Conservation (phyloP, 2,113 vertebrate genomes). For the Baryphthengus martii region DNA sequence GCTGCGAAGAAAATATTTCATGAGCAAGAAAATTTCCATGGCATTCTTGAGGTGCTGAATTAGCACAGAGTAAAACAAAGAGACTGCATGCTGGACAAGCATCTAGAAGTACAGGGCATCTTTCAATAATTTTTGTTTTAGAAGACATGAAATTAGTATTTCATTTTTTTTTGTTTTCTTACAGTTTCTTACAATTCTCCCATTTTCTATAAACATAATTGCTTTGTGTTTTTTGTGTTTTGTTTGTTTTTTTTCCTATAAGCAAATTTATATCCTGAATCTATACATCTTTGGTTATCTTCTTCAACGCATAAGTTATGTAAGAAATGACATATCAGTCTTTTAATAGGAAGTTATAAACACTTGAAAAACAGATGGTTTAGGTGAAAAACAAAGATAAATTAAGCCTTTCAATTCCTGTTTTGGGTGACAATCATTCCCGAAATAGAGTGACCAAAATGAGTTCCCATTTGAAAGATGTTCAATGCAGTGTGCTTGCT, state of each 20-base stretch:
- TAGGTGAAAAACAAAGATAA: neutral
- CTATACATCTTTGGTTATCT: neutral
- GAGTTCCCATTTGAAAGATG: neutral
- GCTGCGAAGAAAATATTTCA: slow-evolving; percentile 15
- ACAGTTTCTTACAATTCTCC: neutral
- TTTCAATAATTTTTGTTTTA: slow-evolving; percentile 28
- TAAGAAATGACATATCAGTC: neutral
- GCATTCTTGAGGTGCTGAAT: slow-evolving; percentile 29
- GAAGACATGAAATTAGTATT: slow-evolving; percentile 29
- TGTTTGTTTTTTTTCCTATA: too few species aligned
- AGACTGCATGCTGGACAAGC: neutral
- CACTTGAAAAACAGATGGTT: neutral
- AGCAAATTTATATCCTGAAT: slow-evolving; percentile 22
- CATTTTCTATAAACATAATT: neutral
- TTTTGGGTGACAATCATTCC: slow-evolving; percentile 27
- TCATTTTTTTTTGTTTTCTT: neutral
- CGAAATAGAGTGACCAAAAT: neutral
- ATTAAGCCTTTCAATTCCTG: neutral
- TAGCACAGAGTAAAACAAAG: slow-evolving; percentile 20
- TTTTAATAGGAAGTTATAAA: slow-evolving; percentile 13
- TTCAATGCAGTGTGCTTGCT: neutral
- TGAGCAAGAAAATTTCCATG: neutral
- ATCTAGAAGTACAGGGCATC: neutral
- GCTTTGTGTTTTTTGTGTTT: too few species aligned
- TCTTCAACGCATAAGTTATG: neutral